These are phyloP conservation scores for Gallinago stenura DNA, from an alignment of 2,797 vertebrate genomes.

Conservation along the genomic window DNA sequence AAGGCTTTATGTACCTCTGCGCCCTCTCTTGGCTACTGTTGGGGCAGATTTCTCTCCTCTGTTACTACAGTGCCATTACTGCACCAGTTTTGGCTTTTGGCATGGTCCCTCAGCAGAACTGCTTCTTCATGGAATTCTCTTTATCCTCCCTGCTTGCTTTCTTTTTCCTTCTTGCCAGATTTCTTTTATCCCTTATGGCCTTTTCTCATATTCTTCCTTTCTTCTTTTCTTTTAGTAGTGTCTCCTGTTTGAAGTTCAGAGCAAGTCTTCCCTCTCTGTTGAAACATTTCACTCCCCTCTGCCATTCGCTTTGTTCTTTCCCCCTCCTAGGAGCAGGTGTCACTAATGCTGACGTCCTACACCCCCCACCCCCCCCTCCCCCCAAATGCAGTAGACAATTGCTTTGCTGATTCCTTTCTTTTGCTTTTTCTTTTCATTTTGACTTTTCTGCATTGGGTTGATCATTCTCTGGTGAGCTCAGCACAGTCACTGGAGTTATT, in stretches of 20 bases:
- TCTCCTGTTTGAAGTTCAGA: background rate
- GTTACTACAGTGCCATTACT: background rate
- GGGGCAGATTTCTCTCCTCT: background rate
- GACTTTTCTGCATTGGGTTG: background rate
- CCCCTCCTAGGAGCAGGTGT: background rate
- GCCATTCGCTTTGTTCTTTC: background rate
- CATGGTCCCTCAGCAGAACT: background rate
- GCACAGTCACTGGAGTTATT: background rate
- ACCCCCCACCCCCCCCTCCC: no score
- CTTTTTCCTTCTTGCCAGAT: background rate
- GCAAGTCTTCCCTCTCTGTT: background rate
- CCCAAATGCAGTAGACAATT: background rate
- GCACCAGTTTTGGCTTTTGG: background rate
- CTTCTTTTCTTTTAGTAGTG: background rate
- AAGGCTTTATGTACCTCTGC: background rate
- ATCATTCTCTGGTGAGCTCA: background rate
- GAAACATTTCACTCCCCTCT: background rate
- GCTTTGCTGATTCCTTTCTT: background rate
- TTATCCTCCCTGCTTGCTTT: background rate
- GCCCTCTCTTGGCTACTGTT: background rate
- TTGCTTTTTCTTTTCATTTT: background rate
- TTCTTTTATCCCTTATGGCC: background rate
- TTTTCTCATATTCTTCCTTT: background rate
- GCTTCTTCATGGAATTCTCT: background rate
- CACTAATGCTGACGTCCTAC: background rate